Base-by-base conservation (phyloP, 1,140 invertebrate genomes). In the Solenopsis fugax region DNA sequence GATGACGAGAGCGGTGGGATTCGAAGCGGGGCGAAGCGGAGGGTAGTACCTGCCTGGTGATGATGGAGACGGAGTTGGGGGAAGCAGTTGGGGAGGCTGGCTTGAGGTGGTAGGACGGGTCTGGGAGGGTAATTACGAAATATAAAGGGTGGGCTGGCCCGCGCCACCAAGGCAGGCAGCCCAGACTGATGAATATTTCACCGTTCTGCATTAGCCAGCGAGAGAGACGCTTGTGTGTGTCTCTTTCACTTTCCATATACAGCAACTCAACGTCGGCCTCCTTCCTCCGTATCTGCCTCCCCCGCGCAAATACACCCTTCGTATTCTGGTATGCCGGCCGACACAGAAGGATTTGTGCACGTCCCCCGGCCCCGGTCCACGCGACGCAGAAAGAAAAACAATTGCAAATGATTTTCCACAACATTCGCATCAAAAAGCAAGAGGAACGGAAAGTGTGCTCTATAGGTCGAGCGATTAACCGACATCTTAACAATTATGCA, bases 161-260 rank as follows among this genome's bases (percentile, higher is more conserved):
- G 90, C 90, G 93, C 90, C 91, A 94, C 89, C 91, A 92, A 93
- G 91, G 86, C 93, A 93, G 92, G 88, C 93, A 92, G 91, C 89
- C 29, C 93, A 93, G 93, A 93, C 93, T 94, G 94, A 94, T 95
- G 94, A 95, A 95, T 95, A 95, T 95, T 95, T 95, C 93, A 94
- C 93, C 88, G 94, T 90, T 91, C 92, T 93, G 94, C 94, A 95
- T 94, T 94, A 94, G 93, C 93, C 90, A 90, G 91, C 91, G 92
- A 93, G 93, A 91, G 91, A 91, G 91, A 90, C 92, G 93, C 93
- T 92, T 94, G 87, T 93, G 91, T 92, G 92, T 92, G 91, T 93
- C 93, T 94, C 93, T 93, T 94, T 94, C 93, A 92, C 92, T 91
- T 91, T 92, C 90, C 91, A 88, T 88, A 91, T 88, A 92, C 84